These are phyloP conservation scores for Tupiocoris notatus DNA, from an alignment of 2,888 invertebrate genomes.

Conservation along the genomic window DNA sequence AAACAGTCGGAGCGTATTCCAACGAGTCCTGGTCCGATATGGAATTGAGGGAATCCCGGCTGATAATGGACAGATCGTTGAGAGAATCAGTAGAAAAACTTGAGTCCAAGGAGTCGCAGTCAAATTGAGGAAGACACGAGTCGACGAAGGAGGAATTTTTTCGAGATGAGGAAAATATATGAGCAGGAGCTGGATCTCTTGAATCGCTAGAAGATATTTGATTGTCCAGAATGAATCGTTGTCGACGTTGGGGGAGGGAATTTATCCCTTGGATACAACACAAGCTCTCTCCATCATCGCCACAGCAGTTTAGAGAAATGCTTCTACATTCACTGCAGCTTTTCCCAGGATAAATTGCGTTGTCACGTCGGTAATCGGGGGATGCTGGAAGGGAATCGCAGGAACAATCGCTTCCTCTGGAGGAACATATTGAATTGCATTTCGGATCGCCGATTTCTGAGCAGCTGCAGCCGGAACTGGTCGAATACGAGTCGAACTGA, in stretches of 20 bases:
- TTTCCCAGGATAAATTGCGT: too few relatives aligned
- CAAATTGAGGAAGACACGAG: background rate
- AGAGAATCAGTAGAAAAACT: slow-evolving; percentile 9
- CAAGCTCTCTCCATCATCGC: too few relatives aligned
- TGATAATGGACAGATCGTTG: slow-evolving; percentile 3
- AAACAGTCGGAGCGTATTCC: background rate
- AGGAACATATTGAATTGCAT: background rate
- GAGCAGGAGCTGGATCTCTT: too few relatives aligned
- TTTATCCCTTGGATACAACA: background rate
- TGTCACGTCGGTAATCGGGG: too few relatives aligned
- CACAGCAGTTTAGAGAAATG: background rate
- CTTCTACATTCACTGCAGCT: too few relatives aligned
- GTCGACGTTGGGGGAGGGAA: background rate
- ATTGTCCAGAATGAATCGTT: too few relatives aligned
- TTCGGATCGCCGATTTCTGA: background rate
- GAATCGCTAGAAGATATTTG: too few relatives aligned
- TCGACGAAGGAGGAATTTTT: background rate
- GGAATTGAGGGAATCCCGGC: slow-evolving; percentile 18
- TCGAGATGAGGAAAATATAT: too few relatives aligned
- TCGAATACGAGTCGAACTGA: background rate
- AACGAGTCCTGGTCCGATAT: slow-evolving; percentile 4
- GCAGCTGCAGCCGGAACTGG: background rate
- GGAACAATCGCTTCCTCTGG: background rate
- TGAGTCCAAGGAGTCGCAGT: slow-evolving; percentile 19
- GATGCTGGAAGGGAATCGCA: too few relatives aligned